A percentile compares a stretch with the other conserved stretches of the same genome.
These are phyloP conservation scores for Siniperca undulata DNA, from an alignment of 2,797 vertebrate species.

Conservation along the genomic window DNA sequence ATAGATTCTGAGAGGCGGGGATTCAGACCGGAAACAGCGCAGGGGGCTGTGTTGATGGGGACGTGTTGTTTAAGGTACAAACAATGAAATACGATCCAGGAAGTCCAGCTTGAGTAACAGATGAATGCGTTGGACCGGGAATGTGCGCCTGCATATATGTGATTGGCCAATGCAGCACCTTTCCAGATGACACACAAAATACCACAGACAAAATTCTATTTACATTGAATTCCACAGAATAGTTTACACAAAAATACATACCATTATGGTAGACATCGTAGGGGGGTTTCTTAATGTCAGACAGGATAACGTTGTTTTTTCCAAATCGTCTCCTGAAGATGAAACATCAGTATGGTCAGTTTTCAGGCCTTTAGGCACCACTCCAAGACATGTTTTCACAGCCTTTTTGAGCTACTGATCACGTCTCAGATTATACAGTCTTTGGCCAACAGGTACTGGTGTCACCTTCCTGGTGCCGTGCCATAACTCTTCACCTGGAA, in stretches of 20 bases:
- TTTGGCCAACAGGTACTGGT: constrained; percentile 1
- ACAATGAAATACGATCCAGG: no score
- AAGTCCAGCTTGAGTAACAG: no score
- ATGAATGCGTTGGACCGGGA: no score
- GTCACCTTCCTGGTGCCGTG: not conserved
- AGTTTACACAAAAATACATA: constrained; percentile 71
- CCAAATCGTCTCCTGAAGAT: constrained; percentile 88
- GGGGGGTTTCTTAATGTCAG: constrained; percentile 92
- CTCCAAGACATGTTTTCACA: not conserved
- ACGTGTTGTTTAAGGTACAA: no score
- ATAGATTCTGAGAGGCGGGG: no score
- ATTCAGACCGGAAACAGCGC: no score
- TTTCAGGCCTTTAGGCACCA: not conserved
- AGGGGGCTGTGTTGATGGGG: no score
- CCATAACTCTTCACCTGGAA: not conserved
- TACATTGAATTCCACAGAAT: not conserved
- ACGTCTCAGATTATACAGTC: not conserved
- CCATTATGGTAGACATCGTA: constrained; percentile 89
- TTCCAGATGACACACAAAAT: no score
- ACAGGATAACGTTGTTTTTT: constrained; percentile 93
- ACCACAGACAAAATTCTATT: no score
- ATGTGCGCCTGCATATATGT: no score
- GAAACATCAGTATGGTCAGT: not conserved
- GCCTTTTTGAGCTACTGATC: not conserved
- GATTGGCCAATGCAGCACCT: no score